Percentiles rank a stretch among this genome's conserved stretches.
Conservation (phyloP, 2,888 invertebrate genomes). For the Ryuthela nishihirai region DNA sequence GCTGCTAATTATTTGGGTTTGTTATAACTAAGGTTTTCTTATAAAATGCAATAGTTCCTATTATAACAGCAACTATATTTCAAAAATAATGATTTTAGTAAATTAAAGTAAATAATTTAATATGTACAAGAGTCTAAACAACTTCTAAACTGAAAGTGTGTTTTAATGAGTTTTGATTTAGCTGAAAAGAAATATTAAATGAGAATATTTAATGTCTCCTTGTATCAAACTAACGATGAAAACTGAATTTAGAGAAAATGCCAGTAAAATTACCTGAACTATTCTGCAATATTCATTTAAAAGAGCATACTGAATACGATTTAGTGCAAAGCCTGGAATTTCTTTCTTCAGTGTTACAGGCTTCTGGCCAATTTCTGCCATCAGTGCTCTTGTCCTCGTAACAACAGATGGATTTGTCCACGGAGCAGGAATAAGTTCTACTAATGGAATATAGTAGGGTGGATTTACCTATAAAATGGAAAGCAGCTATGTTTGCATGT, state of each 20-base stretch:
- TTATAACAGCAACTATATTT: too few species aligned
- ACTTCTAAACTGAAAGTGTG: too few species aligned
- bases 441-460: slow-evolving; percentile 90
- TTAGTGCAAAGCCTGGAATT: slow-evolving; percentile 87
- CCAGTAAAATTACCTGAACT: slow-evolving; percentile 55
- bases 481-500: too few species aligned
- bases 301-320: slow-evolving; percentile 93
- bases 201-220: too few species aligned
- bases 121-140: too few species aligned
- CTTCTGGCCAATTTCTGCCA: slow-evolving; percentile 85
- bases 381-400: slow-evolving; percentile 66
- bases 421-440: slow-evolving; percentile 90
- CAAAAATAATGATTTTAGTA: neutral
- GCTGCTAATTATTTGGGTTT: too few species aligned
- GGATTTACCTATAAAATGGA: slow-evolving; percentile 68
- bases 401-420: slow-evolving; percentile 81
- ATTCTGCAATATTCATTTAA: slow-evolving; percentile 88
- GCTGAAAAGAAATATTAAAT: too few species aligned
- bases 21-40: too few species aligned
- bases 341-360: slow-evolving; percentile 83
- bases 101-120: neutral
- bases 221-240: too few species aligned
- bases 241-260: too few species aligned
- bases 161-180: too few species aligned
- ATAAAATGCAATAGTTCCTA: too few species aligned